Percentiles rank a stretch among this genome's conserved stretches.
Conservation (phyloP, 1,140 invertebrate genomes). For the Heliconius hewitsoni region DNA sequence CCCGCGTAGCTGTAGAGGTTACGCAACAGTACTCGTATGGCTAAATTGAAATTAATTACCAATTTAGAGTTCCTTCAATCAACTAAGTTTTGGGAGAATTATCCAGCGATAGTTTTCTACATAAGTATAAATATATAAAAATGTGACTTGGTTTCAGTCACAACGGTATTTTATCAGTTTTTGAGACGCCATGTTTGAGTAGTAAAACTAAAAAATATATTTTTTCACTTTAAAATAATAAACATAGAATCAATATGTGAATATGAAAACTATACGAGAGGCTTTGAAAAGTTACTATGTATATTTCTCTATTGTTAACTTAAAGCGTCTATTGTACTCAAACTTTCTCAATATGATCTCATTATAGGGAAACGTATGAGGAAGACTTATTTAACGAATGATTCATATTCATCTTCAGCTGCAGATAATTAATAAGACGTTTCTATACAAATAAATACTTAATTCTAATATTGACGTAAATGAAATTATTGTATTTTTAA, state of each 20-base stretch:
- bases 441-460: neutral
- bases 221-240: neutral
- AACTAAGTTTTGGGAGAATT: conserved; percentile 1
- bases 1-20: conserved; percentile 13
- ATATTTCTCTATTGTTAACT: conserved; percentile 19
- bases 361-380: conserved; percentile 9
- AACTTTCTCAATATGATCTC: conserved; percentile 23
- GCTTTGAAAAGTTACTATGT: conserved; percentile 17
- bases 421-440: neutral
- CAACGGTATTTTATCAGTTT: no score
- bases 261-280: neutral
- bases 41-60: conserved; percentile 33
- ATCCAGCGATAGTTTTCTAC: neutral
- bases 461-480: neutral
- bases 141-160: neutral
- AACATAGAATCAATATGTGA: neutral
- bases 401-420: neutral
- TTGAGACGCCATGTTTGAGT: neutral
- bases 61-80: conserved; percentile 22
- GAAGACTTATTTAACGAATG: neutral
- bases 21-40: conserved; percentile 23
- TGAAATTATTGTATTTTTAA: no score
- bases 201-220: neutral
- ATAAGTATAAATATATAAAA: neutral
- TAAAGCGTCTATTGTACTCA: conserved; percentile 24